These are phyloP conservation scores for Metopia argyrocephala DNA, from an alignment of 2,888 invertebrate species.

Conservation along the genomic window DNA sequence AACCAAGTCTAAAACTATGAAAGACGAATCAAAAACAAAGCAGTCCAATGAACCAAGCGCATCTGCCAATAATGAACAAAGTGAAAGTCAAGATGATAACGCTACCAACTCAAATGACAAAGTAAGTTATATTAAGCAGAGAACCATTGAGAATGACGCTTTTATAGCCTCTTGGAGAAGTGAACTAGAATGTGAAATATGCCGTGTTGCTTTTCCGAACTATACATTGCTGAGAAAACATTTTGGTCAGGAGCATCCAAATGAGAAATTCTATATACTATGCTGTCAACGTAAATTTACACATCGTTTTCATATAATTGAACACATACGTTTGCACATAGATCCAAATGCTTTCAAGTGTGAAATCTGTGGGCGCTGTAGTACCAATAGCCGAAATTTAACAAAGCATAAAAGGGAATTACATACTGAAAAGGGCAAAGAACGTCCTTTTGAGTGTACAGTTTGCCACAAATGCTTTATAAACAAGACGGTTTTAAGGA, in stretches of 20 bases:
- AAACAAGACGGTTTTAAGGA: constrained; percentile 60
- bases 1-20: not conserved
- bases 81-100: constrained; percentile 21
- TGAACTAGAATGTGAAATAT: constrained; percentile 65
- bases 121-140: constrained; percentile 43
- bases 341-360: constrained; percentile 68
- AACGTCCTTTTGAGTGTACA: constrained; percentile 59
- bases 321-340: constrained; percentile 67
- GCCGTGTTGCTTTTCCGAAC: constrained; percentile 51
- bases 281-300: constrained; percentile 67
- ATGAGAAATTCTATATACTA: constrained; percentile 60
- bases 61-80: constrained; percentile 7
- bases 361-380: constrained; percentile 63
- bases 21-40: not conserved
- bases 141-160: constrained; percentile 60
- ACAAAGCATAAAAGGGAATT: constrained; percentile 64
- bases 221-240: constrained; percentile 65
- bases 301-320: constrained; percentile 66
- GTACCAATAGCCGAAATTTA: constrained; percentile 62
- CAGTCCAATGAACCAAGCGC: not conserved
- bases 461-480: constrained; percentile 65
- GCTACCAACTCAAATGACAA: constrained; percentile 26
- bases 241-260: constrained; percentile 63
- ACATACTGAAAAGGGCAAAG: constrained; percentile 53
- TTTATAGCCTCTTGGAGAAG: constrained; percentile 58